A percentile compares a stretch with the other conserved stretches of the same genome.
Evolutionary conservation across 2,888 invertebrate species (phyloP).

Genomic region (Oxyteleia sp.): DNA sequence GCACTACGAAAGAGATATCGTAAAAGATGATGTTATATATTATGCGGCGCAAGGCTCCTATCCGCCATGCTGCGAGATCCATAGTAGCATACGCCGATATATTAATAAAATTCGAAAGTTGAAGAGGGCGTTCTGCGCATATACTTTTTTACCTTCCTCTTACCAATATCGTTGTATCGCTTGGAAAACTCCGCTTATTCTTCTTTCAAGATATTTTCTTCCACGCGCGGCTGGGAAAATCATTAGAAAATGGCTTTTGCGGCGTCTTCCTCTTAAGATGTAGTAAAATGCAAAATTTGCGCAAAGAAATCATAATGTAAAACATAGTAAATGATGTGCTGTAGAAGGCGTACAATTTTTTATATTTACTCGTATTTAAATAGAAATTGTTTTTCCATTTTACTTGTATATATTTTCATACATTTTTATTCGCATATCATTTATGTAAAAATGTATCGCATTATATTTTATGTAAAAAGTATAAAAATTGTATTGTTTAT

Average conservation of each 20-base stretch:
- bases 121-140: constrained; percentile 80
- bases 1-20: constrained; percentile 83
- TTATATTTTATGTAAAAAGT: no score
- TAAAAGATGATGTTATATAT: constrained; percentile 87
- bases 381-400: no score
- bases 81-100: constrained; percentile 80
- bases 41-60: constrained; percentile 82
- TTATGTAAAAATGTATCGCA: no score
- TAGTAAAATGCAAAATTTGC: constrained; percentile 16
- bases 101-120: constrained; percentile 85
- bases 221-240: constrained; percentile 24
- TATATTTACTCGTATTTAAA: no score
- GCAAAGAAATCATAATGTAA: no score
- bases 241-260: constrained; percentile 31
- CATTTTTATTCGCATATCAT: no score
- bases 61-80: constrained; percentile 70
- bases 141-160: constrained; percentile 78
- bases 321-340: no score
- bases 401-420: no score
- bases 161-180: constrained; percentile 80
- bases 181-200: constrained; percentile 80
- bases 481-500: no score
- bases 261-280: neutral
- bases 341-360: no score
- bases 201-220: constrained; percentile 70